These are phyloP conservation scores for Monochamus alternatus DNA, from an alignment of 2,888 invertebrate species.

Conservation along the genomic window DNA sequence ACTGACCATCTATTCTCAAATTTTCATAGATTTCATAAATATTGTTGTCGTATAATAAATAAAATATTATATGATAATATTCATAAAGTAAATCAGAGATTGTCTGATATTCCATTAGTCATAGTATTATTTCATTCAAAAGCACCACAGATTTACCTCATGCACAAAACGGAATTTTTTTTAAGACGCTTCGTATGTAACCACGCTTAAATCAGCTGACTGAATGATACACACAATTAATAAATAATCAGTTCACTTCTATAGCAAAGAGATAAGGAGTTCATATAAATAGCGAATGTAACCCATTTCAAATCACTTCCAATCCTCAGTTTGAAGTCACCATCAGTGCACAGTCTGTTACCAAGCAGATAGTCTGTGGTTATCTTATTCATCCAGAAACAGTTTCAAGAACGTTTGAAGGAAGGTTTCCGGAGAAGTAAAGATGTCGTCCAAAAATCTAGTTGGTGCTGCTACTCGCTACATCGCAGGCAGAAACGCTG, in stretches of 20 bases:
- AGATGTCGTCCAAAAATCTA: constrained; percentile 72
- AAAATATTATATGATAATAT: too few relatives aligned
- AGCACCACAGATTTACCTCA: not conserved
- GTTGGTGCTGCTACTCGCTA: constrained; percentile 82
- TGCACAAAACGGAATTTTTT: constrained; percentile 9
- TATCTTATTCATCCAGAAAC: not conserved
- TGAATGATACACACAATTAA: constrained; percentile 7
- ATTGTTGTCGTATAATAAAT: too few relatives aligned
- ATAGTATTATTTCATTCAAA: not conserved
- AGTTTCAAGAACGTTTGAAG: constrained; percentile 6
- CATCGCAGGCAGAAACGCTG: constrained; percentile 82
- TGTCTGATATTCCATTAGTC: too few relatives aligned
- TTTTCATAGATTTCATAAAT: too few relatives aligned
- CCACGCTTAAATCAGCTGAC: constrained; percentile 26
- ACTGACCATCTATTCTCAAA: too few relatives aligned
- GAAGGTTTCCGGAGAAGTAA: constrained; percentile 27
- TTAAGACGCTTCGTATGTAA: not conserved
- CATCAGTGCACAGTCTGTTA: constrained; percentile 13
- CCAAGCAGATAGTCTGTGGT: constrained; percentile 4
- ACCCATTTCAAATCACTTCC: constrained; percentile 21
- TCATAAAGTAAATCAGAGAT: too few relatives aligned
- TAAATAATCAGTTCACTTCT: not conserved
- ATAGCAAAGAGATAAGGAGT: constrained; percentile 9
- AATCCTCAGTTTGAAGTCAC: constrained; percentile 28
- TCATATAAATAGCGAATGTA: constrained; percentile 12